These are phyloP conservation scores for Protonemura montana DNA, from an alignment of 2,888 invertebrate genomes.

Conservation along the genomic window DNA sequence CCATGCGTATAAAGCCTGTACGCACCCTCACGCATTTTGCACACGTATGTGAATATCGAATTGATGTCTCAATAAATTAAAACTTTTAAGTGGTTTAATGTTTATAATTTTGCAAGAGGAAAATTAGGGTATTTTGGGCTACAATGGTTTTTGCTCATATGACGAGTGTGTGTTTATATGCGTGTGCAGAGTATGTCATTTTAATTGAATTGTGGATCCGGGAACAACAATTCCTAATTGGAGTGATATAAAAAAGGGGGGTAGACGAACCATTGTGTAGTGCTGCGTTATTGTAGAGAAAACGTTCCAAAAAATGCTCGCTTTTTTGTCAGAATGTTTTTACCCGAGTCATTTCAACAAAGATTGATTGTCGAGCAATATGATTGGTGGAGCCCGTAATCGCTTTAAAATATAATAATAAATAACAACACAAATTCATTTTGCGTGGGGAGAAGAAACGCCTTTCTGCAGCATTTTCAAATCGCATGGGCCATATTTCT, in stretches of 20 bases:
- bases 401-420: neutral
- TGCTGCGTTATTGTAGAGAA: neutral
- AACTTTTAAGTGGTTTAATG: constrained; percentile 35
- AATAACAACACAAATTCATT: constrained; percentile 4
- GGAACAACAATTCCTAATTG: neutral
- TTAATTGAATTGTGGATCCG: neutral
- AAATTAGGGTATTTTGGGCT: neutral
- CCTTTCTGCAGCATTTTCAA: neutral
- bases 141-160: neutral
- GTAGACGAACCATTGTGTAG: neutral
- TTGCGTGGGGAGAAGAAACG: neutral
- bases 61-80: constrained; percentile 41
- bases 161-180: neutral
- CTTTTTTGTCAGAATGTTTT: no score
- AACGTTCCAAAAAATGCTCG: neutral
- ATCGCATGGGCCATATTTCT: neutral
- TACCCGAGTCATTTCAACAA: neutral
- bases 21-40: constrained; percentile 24
- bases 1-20: neutral
- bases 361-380: neutral
- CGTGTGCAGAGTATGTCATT: neutral
- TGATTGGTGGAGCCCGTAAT: neutral
- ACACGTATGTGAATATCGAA: constrained; percentile 19
- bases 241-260: neutral
- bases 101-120: constrained; percentile 1